Evolutionary conservation across 2,797 vertebrate genomes (phyloP), one percentile per base, ranked within the genome.

Genomic region (Pseudomugil tenellus): DNA sequence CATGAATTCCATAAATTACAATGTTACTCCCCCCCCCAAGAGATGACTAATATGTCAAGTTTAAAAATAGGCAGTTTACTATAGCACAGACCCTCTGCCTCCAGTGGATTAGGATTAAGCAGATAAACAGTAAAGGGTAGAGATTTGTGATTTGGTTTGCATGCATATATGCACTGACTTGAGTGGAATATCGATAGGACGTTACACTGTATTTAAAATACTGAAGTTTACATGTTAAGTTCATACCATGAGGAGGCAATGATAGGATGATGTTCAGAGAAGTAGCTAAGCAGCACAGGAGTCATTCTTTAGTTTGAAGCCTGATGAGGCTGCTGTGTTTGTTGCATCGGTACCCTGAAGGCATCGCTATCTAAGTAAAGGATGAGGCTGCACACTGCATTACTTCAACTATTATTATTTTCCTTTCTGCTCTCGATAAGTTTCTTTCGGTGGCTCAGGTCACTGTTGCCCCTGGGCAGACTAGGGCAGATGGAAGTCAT

Each of bases 1-100:
- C 90, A 91, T 92, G 86, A 88, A 90, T 91, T 93, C 88, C 79
- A 90, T 87, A 88, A 92, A 91, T 90, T 91, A 89, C 89, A 87
- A 72, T 83, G 87, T 86, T 87, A 67, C 81, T 88, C 85, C 84
- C 88, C 84, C 88, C 32, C 43, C 69, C 78, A 86, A 87, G 90
- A 93, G 86, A 91, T 92, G 89, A 93, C 79, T 91, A 93, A 93
- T 93, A 89, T 89, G 85, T 84, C 81, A 86, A 83, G 84, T 92
- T 88, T 92, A 91, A 91, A 94, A 93, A 93, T 94, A 92, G 87
- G 87, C 66, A 23, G 72, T 77, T 74, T 84, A 81, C 85, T 79
- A 85, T 77, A 82, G 80, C 70, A 72, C 77, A 81, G 83, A 74
- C 73, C 77, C 53, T 56, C 46, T 79, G 70, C 85, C 74, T 91